phyloP scores from a whole-genome alignment of 2,113 vertebrate genomes.

The Zingel zingel region DNA sequence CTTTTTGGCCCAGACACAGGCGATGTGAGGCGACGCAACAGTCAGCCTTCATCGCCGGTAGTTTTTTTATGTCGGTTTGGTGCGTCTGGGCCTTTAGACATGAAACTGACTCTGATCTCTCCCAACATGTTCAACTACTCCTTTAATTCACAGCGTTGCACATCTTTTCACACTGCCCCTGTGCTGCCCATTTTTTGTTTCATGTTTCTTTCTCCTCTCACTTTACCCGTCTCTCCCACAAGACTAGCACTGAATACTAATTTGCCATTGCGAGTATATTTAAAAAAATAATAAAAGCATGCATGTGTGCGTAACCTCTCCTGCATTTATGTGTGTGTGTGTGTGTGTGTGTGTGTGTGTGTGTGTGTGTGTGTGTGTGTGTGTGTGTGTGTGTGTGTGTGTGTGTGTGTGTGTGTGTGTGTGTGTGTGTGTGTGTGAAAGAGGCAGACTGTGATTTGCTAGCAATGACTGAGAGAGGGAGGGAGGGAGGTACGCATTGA shows the following conservation, averaged over 20 bases:
- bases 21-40: too few species aligned
- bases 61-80: too few species aligned
- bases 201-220: slow-evolving; percentile 5
- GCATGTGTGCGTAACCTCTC: slow-evolving; percentile 27
- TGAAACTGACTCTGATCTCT: too few species aligned
- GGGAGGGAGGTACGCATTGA: slow-evolving; percentile 74
- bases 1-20: too few species aligned
- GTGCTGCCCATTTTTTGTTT: neutral
- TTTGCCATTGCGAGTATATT: slow-evolving; percentile 55
- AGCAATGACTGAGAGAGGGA: slow-evolving; percentile 70
- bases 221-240: slow-evolving; percentile 31
- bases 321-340: slow-evolving; percentile 30
- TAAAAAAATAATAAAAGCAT: slow-evolving; percentile 16
- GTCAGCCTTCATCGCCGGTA: too few species aligned
- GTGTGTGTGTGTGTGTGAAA: slow-evolving; percentile 35
- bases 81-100: too few species aligned
- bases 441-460: slow-evolving; percentile 81
- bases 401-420: slow-evolving; percentile 40
- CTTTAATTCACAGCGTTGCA: slow-evolving; percentile 26
- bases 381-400: slow-evolving; percentile 32
- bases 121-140: neutral
- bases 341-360: slow-evolving; percentile 32
- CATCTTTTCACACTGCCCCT: slow-evolving; percentile 7
- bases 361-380: slow-evolving; percentile 45
- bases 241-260: slow-evolving; percentile 75